Evolutionary conservation across 1,140 invertebrate species (phyloP), one percentile per base, ranked within the genome.

Genomic region (Homalodisca vitripennis): DNA sequence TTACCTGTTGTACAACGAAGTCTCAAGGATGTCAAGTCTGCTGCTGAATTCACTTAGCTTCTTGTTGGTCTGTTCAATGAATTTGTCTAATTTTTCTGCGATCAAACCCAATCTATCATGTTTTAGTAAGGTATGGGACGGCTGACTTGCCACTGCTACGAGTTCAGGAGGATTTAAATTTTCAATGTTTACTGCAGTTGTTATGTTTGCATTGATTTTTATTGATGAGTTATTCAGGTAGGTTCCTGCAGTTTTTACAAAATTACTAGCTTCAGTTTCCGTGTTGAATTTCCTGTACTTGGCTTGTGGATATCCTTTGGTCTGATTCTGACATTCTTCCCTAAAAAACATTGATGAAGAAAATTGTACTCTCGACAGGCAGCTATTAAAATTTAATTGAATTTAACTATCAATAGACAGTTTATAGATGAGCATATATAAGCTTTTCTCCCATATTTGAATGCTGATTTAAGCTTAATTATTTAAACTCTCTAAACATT

Each of bases 261-360:
- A 92, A 2, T 79, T 73, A 69, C 86, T 78, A 17, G 92, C 92
- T 75, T 88, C 86, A 14, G 72, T 71, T 66, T 80, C 70, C 0
- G 84, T 81, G 2, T 80, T 71, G 76, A 95, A 95, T 77, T 95
- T 95, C 78, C 93, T 94, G 76, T 82, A 95, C 47, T 82, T 81
- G 1, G 92, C 85, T 6, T 85, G 85, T 48, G 83, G 76, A 78
- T 86, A 94, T 14, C 88, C 87, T 73, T 88, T 82, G 0, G 92
- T 87, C 81, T 93, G 90, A 2, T 77, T 74, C 76, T 91, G 84
- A 80, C 92, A 95, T 77, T 93, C 87, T 63, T 84, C 75, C 89
- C 88, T 88, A 72, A 26, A 74, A 73, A 2, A 22, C 26, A 53
- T 29, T n/a, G n/a, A n/a, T n/a, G n/a, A n/a, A n/a, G n/a, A n/a